Percentiles rank a stretch among this genome's conserved stretches.
phyloP scores from a whole-genome alignment of 1,140 invertebrate species.

The Latrodectus geometricus region DNA sequence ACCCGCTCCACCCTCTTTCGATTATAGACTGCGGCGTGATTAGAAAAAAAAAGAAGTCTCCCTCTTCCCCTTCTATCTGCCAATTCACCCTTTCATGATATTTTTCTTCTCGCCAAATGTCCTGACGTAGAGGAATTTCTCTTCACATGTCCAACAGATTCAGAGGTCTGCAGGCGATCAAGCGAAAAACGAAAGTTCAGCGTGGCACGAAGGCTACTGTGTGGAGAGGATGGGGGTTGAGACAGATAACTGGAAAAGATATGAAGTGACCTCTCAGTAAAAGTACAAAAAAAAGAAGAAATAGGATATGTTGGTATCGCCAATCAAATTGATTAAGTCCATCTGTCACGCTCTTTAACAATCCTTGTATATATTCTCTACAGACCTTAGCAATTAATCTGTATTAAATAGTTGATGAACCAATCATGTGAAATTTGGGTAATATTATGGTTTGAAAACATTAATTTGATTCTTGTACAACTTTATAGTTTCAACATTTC shows the following conservation, averaged over 20 bases:
- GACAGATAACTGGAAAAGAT: neutral
- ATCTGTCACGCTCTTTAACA: neutral
- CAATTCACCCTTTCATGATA: no score
- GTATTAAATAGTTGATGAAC: no score
- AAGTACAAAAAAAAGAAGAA: neutral
- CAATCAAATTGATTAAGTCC: neutral
- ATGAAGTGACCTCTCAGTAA: neutral
- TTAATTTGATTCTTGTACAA: no score
- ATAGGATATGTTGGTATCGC: neutral
- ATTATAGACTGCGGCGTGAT: neutral
- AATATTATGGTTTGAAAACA: no score
- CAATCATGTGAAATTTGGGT: no score
- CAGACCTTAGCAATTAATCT: no score
- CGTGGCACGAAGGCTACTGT: neutral
- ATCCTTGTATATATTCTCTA: no score
- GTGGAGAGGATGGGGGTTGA: neutral
- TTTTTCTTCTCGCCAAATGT: neutral
- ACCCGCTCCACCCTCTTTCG: neutral
- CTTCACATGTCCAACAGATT: neutral
- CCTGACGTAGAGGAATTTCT: conserved; percentile 22
- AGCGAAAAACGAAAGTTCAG: conserved; percentile 10
- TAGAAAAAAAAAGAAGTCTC: neutral
- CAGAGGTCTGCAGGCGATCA: neutral
- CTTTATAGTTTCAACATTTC: no score
- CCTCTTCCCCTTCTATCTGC: neutral